Conservation (phyloP, 2,797 vertebrate genomes). For the Atherinosoma microstoma region DNA sequence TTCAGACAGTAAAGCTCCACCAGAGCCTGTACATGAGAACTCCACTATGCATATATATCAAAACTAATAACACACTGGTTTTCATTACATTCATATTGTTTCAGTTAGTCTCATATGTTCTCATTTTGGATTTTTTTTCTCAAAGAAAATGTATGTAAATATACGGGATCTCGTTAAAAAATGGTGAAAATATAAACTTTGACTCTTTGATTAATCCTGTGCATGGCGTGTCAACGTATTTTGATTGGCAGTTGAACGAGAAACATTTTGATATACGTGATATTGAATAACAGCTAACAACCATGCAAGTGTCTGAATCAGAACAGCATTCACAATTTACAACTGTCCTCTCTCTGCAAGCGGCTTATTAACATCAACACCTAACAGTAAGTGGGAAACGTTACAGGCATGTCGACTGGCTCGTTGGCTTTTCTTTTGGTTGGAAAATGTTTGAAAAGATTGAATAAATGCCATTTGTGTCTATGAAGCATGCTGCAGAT, state of each 20-base stretch:
- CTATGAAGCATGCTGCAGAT: conserved; percentile 3
- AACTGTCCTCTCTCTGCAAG: conserved; percentile 33
- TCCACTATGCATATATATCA: conserved; percentile 18
- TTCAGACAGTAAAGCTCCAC: conserved; percentile 25
- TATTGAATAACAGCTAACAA: conserved; percentile 72
- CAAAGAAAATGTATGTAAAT: conserved; percentile 60
- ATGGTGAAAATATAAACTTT: conserved; percentile 74
- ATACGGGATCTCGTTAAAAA: conserved; percentile 72
- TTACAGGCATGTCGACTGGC: conserved; percentile 35
- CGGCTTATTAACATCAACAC: conserved; percentile 55
- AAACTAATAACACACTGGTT: conserved; percentile 40
- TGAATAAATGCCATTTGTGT: not conserved
- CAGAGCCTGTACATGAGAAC: conserved; percentile 1
- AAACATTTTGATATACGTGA: conserved; percentile 37
- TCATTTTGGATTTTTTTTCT: conserved; percentile 28
- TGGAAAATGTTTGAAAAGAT: not conserved
- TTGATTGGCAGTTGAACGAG: conserved; percentile 71
- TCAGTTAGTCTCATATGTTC: conserved; percentile 15
- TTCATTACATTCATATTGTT: conserved; percentile 46
- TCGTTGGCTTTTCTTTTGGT: conserved; percentile 19
- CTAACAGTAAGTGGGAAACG: conserved; percentile 52
- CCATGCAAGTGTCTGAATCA: conserved; percentile 75
- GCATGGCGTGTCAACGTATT: conserved; percentile 23
- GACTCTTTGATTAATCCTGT: conserved; percentile 47
- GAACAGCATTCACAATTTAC: conserved; percentile 34